Base-by-base conservation (phyloP, 1,140 invertebrate genomes). In the Aphaenogaster ashmeadi region DNA sequence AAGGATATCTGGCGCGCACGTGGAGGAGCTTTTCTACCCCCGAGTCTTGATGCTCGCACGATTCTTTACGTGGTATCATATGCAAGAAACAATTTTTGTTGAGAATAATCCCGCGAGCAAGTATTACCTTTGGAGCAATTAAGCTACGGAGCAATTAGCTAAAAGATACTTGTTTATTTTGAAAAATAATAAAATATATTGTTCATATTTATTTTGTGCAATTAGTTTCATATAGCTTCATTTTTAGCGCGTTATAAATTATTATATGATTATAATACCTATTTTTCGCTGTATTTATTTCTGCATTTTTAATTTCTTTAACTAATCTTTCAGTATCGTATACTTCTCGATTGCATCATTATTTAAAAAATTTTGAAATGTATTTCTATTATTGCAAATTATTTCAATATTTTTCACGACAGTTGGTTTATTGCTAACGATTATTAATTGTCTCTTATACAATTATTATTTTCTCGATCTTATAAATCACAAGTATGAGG, bases 1-100 rank as follows among this genome's bases (percentile, higher is more conserved):
- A 75, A 50, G 18, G 9, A 87, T 87, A 86, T 90, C 80, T 81
- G 86, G 81, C 77, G 13, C 13, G 52, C 77, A 90, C 64, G 36
- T 91, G 81, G 47, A 88, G 36, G 0, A 58, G 9, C 21, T 58
- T 74, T 60, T 36, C 18, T 1, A 21, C 18, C 50, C 21, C n/a
- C 33, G 11, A 36, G 9, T 33, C 9, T 58, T 13, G 5, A n/a
- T n/a, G 8, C 50, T 27, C 21, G 56, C 36, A n/a, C 50, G 58
- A 38, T 52, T 80, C 52, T 54, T 33, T 33, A 38, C 2, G 33
- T 8, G n/a, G 47, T 69, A 47, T 69, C 66, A 21, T 5, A 38
- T 3, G 7, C 54, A 13, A 62, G n/a, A 13, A 15, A 21, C 2
- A 2, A 74, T 21, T 21, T 38, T 75, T 9, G 13, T 13, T 9